Conservation (phyloP, 2,113 vertebrate genomes). For the Pandion haliaetus region DNA sequence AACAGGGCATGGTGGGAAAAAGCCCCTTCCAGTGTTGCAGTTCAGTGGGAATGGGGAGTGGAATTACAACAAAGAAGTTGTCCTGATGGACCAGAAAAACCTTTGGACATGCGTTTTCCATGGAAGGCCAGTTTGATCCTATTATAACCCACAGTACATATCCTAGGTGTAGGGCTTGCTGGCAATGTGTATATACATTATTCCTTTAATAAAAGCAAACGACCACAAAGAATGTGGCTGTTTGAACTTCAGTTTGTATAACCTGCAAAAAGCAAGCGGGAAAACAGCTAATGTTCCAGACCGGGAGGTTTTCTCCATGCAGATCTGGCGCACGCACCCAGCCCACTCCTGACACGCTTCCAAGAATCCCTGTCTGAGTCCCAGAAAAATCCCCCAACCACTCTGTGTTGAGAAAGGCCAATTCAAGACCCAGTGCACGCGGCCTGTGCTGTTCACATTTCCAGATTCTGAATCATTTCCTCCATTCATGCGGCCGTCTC, state of each 20-base stretch:
- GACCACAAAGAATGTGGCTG: neutral
- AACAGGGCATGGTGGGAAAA: neutral
- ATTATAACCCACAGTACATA: neutral
- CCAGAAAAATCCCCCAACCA: neutral
- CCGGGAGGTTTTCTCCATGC: neutral
- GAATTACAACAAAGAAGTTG: neutral
- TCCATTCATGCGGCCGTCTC: neutral
- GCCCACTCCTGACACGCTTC: neutral
- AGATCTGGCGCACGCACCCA: neutral
- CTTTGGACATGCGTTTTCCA: neutral
- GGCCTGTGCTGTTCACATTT: neutral
- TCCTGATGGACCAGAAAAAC: neutral
- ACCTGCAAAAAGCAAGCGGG: neutral
- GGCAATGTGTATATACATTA: neutral
- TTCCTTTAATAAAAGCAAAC: neutral
- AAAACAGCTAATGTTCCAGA: neutral
- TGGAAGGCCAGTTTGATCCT: neutral
- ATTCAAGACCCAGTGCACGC: neutral
- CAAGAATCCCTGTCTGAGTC: conserved; percentile 19
- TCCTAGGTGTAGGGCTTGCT: neutral
- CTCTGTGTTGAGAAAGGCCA: neutral
- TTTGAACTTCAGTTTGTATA: neutral
- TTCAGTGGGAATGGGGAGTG: neutral
- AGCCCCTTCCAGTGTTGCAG: neutral
- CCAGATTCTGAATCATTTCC: conserved; percentile 39